Evolutionary conservation across 2,888 invertebrate species (phyloP).

Genomic region (Itoplectis maculator): DNA sequence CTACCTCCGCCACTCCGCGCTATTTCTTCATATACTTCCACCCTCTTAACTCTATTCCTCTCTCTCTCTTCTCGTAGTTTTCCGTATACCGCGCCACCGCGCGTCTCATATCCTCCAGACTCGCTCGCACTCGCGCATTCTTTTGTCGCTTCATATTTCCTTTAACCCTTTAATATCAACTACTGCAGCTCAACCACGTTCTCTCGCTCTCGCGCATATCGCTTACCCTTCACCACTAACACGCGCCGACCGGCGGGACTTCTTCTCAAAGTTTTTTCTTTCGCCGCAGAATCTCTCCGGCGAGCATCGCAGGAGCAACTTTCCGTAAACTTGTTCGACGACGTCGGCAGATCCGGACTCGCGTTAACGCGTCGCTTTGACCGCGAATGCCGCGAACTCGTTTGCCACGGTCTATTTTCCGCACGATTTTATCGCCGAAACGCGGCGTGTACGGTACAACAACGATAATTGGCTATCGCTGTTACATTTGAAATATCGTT

Average conservation of each 20-base stretch:
- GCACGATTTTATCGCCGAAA: no score
- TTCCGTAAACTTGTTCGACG: conserved; percentile 31
- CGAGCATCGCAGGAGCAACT: conserved; percentile 5
- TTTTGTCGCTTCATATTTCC: conserved; percentile 19
- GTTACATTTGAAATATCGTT: no score
- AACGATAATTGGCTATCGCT: no score
- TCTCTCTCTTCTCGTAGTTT: conserved; percentile 16
- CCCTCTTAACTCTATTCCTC: conserved; percentile 42
- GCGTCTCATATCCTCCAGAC: conserved; percentile 23
- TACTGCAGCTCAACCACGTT: conserved; percentile 35
- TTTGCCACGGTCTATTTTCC: neutral
- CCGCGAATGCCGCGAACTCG: neutral
- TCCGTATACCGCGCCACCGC: neutral
- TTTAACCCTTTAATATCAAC: conserved; percentile 43
- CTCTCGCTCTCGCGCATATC: conserved; percentile 18
- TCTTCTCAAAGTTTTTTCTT: neutral
- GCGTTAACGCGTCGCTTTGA: conserved; percentile 4
- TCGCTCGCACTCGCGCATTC: conserved; percentile 9
- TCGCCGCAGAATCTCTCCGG: neutral
- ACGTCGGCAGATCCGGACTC: no score
- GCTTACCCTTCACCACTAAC: neutral
- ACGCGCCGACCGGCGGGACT: conserved; percentile 8
- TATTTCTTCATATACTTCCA: conserved; percentile 34
- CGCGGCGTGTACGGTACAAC: no score
- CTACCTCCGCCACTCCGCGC: neutral